Conservation (phyloP, 2,888 invertebrate genomes). For the Liposcelis brunnea region DNA sequence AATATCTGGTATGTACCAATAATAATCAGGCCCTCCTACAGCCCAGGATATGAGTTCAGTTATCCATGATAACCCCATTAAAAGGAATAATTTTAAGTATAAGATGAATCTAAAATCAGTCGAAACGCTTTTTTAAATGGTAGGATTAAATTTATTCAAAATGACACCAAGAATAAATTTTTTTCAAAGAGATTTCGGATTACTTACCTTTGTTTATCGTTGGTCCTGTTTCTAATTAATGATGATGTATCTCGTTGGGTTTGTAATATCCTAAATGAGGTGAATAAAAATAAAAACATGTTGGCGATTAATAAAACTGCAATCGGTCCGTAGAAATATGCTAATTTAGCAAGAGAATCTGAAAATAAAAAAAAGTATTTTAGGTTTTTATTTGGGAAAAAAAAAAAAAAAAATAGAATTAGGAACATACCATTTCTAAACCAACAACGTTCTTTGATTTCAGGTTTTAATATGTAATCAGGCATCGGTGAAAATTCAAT, state of each 20-base stretch:
- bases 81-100: slow-evolving; percentile 21
- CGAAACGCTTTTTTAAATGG: background rate
- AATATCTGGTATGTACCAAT: slow-evolving; percentile 21
- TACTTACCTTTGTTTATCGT: slow-evolving; percentile 14
- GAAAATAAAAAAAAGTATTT: slow-evolving; percentile 9
- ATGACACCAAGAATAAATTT: too few species aligned
- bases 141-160: too few species aligned
- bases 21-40: slow-evolving; percentile 17
- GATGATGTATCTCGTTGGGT: slow-evolving; percentile 20
- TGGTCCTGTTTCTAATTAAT: background rate
- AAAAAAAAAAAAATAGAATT: background rate
- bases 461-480: slow-evolving; percentile 15
- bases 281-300: slow-evolving; percentile 20
- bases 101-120: slow-evolving; percentile 18
- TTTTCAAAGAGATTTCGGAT: too few species aligned
- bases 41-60: slow-evolving; percentile 21
- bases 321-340: slow-evolving; percentile 21
- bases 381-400: background rate
- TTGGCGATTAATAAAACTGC: slow-evolving; percentile 19
- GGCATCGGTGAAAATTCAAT: slow-evolving; percentile 16
- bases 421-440: slow-evolving; percentile 18
- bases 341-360: slow-evolving; percentile 16
- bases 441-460: slow-evolving; percentile 19
- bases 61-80: slow-evolving; percentile 23
- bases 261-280: slow-evolving; percentile 21